phyloP scores from a whole-genome alignment of 2,113 vertebrate genomes.

The Lates calcarifer region DNA sequence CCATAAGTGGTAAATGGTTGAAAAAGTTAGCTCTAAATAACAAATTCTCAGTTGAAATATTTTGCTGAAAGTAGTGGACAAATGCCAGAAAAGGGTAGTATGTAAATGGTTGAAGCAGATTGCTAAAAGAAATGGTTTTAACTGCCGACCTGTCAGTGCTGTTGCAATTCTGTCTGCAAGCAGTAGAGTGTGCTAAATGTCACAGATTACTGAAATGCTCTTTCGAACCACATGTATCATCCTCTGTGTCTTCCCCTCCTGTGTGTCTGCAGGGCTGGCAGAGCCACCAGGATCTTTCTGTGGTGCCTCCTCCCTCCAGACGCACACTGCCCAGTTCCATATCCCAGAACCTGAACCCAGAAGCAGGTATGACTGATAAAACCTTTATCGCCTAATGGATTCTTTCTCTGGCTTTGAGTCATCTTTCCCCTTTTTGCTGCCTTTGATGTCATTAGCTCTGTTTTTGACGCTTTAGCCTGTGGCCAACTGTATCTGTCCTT shows the following conservation, averaged over 20 bases:
- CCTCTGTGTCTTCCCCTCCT: neutral
- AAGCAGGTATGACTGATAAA: slow-evolving; percentile 62
- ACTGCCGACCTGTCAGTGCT: neutral
- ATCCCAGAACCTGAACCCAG: slow-evolving; percentile 64
- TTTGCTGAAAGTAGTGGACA: too few species aligned
- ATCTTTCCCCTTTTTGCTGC: neutral
- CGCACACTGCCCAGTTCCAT: slow-evolving; percentile 77
- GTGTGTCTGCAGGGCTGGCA: slow-evolving; percentile 87
- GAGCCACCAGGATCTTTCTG: slow-evolving; percentile 93
- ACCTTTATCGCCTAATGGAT: slow-evolving; percentile 7
- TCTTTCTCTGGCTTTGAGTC: slow-evolving; percentile 14
- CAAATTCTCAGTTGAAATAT: too few species aligned
- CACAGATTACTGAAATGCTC: neutral
- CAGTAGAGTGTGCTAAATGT: slow-evolving; percentile 13
- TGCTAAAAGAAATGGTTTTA: too few species aligned
- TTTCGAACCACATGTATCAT: neutral
- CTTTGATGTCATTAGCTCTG: slow-evolving; percentile 21
- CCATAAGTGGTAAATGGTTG: too few species aligned
- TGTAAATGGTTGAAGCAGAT: neutral
- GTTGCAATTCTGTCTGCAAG: neutral
- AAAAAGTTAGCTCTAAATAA: too few species aligned
- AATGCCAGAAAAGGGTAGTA: too few species aligned
- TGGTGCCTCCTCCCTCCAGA: slow-evolving; percentile 76
- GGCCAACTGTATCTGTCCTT: slow-evolving; percentile 18
- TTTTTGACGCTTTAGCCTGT: neutral